phyloP scores from a whole-genome alignment of 92 coral and sea anemone species.

The Umimayanthus chanpuru region DNA sequence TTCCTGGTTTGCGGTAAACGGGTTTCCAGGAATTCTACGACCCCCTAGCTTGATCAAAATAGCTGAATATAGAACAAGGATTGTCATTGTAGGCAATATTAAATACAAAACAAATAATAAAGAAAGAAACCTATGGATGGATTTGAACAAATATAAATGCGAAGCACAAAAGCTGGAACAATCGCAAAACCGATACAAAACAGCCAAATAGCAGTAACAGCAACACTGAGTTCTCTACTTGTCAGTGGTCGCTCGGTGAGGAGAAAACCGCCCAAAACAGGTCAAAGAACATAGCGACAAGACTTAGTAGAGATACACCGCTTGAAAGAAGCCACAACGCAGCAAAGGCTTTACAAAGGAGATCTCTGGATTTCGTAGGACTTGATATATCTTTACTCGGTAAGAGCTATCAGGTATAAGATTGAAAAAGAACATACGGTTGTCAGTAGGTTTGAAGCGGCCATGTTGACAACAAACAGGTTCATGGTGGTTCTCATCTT shows the following conservation, averaged over 20 bases:
- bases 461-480: constrained; percentile 2
- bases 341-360: not conserved
- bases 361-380: not conserved
- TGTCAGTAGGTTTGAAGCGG: not conserved
- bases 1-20: not conserved
- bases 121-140: not conserved
- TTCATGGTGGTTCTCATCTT: not conserved
- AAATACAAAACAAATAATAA: not conserved
- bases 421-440: not conserved
- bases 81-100: not conserved
- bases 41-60: constrained; percentile 5
- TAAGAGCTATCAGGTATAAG: not conserved
- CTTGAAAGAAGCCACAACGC: not conserved
- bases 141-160: too few species aligned
- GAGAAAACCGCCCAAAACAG: not conserved
- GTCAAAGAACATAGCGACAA: not conserved
- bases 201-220: not conserved
- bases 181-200: not conserved
- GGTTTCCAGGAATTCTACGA: not conserved
- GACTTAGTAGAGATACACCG: not conserved
- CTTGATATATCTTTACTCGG: not conserved
- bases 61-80: constrained; percentile 5
- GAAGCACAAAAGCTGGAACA: not conserved
- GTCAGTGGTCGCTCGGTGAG: not conserved
- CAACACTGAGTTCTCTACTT: not conserved